Evolutionary conservation across 1,140 invertebrate species (phyloP).

Genomic region (Pollicipes pollicipes): DNA sequence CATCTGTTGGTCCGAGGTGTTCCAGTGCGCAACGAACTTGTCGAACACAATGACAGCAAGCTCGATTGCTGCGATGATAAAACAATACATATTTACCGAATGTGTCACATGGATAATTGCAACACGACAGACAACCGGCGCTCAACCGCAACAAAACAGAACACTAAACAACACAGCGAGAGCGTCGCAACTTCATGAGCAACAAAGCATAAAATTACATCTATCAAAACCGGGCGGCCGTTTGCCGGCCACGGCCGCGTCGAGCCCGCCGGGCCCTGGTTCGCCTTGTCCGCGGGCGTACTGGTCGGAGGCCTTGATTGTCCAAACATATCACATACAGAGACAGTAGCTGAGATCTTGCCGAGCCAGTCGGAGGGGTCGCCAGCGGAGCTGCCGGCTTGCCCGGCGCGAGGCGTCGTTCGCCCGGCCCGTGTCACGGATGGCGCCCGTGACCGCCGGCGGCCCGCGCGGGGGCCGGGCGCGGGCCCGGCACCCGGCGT

Average conservation of each 20-base stretch:
- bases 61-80: background rate
- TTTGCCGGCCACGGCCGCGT: background rate
- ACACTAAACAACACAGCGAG: background rate
- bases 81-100: background rate
- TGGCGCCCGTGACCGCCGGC: too few relatives aligned
- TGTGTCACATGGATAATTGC: background rate
- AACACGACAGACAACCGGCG: background rate
- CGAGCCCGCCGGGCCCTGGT: too few relatives aligned
- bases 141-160: background rate
- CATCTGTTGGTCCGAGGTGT: background rate
- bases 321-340: background rate
- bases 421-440: too few relatives aligned
- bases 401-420: too few relatives aligned
- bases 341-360: background rate
- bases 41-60: background rate
- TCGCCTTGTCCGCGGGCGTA: too few relatives aligned
- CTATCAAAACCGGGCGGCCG: background rate
- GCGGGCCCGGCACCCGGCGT: too few relatives aligned
- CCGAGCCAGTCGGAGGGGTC: background rate
- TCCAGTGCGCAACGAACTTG: background rate
- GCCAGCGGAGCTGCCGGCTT: too few relatives aligned
- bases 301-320: too few relatives aligned
- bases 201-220: background rate
- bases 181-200: background rate
- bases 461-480: too few relatives aligned